These are phyloP conservation scores for Cistogaster globosa DNA, from an alignment of 2,888 invertebrate species.

Conservation along the genomic window DNA sequence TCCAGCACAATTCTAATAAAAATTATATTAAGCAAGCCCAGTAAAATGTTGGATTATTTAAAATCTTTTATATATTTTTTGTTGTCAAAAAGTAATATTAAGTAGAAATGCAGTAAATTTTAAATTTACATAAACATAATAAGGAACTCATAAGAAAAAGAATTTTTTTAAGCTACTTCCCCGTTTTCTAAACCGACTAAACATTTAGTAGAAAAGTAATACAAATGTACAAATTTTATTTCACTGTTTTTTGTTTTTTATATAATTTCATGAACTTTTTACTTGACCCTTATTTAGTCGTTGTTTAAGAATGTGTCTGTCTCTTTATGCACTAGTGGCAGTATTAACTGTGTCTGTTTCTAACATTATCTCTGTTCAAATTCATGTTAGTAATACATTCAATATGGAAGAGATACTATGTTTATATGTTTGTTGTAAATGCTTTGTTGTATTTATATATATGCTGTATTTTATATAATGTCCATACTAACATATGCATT, in stretches of 20 bases:
- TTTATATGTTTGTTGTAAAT: neutral
- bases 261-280: constrained; percentile 68
- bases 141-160: neutral
- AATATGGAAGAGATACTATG: neutral
- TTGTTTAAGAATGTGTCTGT: neutral
- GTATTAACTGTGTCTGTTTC: constrained; percentile 39
- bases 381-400: constrained; percentile 2
- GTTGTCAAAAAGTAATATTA: neutral
- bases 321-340: constrained; percentile 18
- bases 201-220: neutral
- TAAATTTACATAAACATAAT: neutral
- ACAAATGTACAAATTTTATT: constrained; percentile 16
- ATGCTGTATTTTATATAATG: constrained; percentile 2
- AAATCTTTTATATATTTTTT: too few relatives aligned
- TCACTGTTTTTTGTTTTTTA: constrained; percentile 20
- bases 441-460: neutral
- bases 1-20: too few relatives aligned
- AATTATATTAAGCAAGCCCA: too few relatives aligned
- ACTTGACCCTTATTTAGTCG: constrained; percentile 66
- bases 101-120: neutral
- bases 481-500: constrained; percentile 67
- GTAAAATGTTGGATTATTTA: too few relatives aligned
- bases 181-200: neutral
- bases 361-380: constrained; percentile 42
- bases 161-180: neutral